Conservation (phyloP, 2,113 vertebrate species). For the Rafetus swinhoei region DNA sequence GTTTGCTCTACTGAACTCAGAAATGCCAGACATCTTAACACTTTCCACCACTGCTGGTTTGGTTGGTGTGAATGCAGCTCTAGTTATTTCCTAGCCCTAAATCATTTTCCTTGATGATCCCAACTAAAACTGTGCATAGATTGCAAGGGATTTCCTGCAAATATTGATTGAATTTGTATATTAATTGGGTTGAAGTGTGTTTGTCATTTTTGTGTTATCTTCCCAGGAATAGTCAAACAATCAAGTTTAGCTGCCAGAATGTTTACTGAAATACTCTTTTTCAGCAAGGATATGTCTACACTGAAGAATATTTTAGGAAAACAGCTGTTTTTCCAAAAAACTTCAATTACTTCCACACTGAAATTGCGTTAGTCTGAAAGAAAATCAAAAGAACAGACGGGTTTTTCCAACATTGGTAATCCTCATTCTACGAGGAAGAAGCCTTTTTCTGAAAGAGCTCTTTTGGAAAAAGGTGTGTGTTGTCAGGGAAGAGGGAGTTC, state of each 20-base stretch:
- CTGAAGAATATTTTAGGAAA: no score
- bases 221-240: not conserved
- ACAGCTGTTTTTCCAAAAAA: no score
- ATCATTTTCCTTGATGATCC: not conserved
- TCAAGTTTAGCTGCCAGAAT: not conserved
- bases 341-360: no score
- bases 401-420: no score
- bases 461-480: no score
- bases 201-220: not conserved
- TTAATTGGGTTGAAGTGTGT: not conserved
- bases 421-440: no score
- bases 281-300: not conserved
- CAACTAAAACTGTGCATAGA: not conserved
- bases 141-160: not conserved
- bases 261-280: not conserved
- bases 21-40: not conserved
- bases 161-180: not conserved
- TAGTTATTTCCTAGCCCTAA: not conserved
- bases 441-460: no score
- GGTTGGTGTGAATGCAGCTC: not conserved
- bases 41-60: not conserved
- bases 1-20: not conserved
- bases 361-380: no score
- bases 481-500: no score
- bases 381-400: no score